Percentiles rank a stretch among this genome's conserved stretches.
Conservation (phyloP, 2,888 invertebrate genomes). For the Hartigia nigra region DNA sequence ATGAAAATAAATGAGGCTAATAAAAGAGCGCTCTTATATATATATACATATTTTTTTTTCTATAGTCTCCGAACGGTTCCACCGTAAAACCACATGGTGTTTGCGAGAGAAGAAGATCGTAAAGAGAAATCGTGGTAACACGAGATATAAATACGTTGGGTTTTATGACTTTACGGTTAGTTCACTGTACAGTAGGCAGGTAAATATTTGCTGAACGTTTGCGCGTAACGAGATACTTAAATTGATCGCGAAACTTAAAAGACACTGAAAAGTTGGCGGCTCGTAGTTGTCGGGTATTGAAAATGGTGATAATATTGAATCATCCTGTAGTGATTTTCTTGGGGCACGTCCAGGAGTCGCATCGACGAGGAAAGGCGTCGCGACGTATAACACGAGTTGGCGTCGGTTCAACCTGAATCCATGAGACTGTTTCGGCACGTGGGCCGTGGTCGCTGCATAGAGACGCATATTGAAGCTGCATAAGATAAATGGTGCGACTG, state of each 20-base stretch:
- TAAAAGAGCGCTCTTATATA: not conserved
- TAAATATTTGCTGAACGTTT: not conserved
- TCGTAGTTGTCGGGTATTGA: not conserved
- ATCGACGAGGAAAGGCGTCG: not conserved
- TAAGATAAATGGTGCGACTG: constrained; percentile 5
- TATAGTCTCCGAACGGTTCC: not conserved
- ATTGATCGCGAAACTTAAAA: not conserved
- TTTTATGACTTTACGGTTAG: not conserved
- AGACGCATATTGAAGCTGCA: not conserved
- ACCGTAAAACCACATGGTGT: not conserved
- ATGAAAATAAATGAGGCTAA: not conserved
- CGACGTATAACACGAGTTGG: not conserved
- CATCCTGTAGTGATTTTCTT: not conserved
- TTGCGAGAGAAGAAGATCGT: not conserved
- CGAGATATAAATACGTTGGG: not conserved
- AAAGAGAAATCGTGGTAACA: not conserved
- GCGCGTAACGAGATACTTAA: not conserved
- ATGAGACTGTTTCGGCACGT: constrained; percentile 6
- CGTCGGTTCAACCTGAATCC: constrained; percentile 6
- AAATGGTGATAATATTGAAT: not conserved
- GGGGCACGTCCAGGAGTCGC: not conserved
- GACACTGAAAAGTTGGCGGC: not conserved
- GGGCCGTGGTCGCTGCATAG: not conserved
- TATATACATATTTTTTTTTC: too few species aligned
- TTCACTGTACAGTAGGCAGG: not conserved